Percentiles rank a stretch among this genome's conserved stretches.
Conservation (phyloP, 1,140 invertebrate species). For the Bombus confusus region DNA sequence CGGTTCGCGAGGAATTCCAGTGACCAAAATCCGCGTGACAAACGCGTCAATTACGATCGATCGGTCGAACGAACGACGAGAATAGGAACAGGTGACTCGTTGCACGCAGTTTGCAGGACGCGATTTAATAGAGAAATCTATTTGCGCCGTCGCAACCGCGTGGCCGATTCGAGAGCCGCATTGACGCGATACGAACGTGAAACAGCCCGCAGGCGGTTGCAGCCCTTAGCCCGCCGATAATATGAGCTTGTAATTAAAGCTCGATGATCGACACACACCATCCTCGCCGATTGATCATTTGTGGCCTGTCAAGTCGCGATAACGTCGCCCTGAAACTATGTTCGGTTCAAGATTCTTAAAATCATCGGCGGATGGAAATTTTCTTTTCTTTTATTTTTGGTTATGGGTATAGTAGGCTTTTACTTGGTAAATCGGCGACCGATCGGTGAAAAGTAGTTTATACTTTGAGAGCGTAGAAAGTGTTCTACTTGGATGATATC, state of each 20-base stretch:
- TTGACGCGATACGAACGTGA: background rate
- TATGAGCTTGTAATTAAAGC: slow-evolving; percentile 38
- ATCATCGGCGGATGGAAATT: background rate
- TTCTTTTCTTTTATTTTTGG: background rate
- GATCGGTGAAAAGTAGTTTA: background rate
- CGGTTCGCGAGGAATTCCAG: background rate
- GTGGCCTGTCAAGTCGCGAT: slow-evolving; percentile 3
- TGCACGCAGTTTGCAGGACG: slow-evolving; percentile 15
- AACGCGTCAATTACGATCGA: slow-evolving; percentile 16
- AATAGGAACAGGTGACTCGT: background rate
- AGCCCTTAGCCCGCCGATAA: slow-evolving; percentile 5
- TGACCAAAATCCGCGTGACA: background rate
- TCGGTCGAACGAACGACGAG: background rate
- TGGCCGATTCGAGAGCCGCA: background rate
- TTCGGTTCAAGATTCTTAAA: background rate
- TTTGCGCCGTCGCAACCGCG: background rate
- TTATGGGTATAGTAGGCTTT: background rate
- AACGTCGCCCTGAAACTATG: background rate
- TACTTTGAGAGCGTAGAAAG: no score
- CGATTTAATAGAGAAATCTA: slow-evolving; percentile 42
- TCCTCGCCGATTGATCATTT: slow-evolving; percentile 6
- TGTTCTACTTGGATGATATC: no score
- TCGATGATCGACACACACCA: slow-evolving; percentile 9
- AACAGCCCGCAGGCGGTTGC: background rate
- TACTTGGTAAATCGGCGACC: background rate